phyloP scores from a whole-genome alignment of 2,888 invertebrate species.

The Aplocera efformata region DNA sequence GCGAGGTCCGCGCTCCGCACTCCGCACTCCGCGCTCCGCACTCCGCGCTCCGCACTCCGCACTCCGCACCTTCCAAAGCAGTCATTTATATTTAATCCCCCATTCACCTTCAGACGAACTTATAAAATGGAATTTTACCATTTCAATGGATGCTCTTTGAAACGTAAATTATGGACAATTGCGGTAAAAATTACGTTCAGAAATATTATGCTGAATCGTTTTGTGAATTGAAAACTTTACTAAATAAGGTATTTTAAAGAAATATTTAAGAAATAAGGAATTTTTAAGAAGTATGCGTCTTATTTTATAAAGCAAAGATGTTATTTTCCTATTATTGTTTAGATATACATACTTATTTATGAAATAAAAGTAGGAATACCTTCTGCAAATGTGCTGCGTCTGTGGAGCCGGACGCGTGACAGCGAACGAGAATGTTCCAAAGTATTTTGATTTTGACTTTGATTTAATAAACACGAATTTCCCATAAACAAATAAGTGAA shows the following conservation, averaged over 20 bases:
- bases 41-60: conserved; percentile 14
- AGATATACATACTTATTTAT: too few relatives aligned
- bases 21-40: conserved; percentile 12
- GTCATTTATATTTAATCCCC: conserved; percentile 34
- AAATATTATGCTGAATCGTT: conserved; percentile 8
- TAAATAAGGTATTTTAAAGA: conserved; percentile 7
- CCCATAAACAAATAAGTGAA: too few relatives aligned
- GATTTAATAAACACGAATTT: too few relatives aligned
- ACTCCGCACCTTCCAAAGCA: conserved; percentile 20
- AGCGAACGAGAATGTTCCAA: too few relatives aligned
- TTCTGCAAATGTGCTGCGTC: too few relatives aligned
- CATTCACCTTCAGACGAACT: conserved; percentile 31
- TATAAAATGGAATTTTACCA: conserved; percentile 33
- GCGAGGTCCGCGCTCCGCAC: conserved; percentile 15
- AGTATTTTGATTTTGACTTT: too few relatives aligned
- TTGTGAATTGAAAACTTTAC: conserved; percentile 2
- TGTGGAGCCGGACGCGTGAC: too few relatives aligned
- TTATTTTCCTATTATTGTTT: too few relatives aligned
- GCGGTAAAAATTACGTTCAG: conserved; percentile 12
- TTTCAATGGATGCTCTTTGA: conserved; percentile 22
- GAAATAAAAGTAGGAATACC: too few relatives aligned
- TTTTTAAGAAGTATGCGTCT: too few relatives aligned
- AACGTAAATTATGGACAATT: conserved; percentile 20
- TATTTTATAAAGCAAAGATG: too few relatives aligned
- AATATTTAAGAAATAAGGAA: conserved; percentile 1